Evolutionary conservation across 92 coral and sea anemone species (phyloP), one percentile per base, ranked within the genome.

Genomic region (Porites divaricata): DNA sequence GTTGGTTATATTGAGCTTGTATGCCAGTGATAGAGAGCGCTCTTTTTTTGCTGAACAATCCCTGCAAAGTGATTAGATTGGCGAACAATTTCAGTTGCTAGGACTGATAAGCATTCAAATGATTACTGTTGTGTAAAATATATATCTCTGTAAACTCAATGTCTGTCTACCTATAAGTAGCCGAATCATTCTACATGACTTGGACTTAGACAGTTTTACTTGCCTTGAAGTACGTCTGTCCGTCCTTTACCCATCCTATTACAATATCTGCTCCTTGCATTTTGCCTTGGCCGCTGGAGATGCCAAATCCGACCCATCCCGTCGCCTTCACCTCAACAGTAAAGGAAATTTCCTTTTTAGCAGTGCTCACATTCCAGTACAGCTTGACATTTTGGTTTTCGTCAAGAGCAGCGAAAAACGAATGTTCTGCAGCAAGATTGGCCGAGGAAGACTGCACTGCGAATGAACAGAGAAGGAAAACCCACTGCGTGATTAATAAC

Each of bases 231-330:
- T 63, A 89, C 1, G 81, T 63, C 41, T 86, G 77, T 4, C 90
- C 87, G 72, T 86, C 84, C 49, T 86, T 90, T 12, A 86, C 90
- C 90, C 90, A 86, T 20, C 88, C 90, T n/a, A 90, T 81, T 51
- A 90, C 88, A 66, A 90, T 70, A 70, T 90, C 93, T 24, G 90
- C 80, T 54, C 87, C 87, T 41, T 76, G 45, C 93, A 90, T 90
- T 61, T 51, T 86, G 16, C 93, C 93, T 26, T 77, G 79, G 21
- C 90, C 90, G 4, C 84, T 75, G 63, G 93, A 86, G n/a, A 90
- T 86, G 14, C 93, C 93, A 72, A 90, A 86, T 3, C 90, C 93
- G 17, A 90, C 83, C 93, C 93, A 90, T 21, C 93, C 93, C 14
- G 88, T 77, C 25, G 93, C 75, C 52, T 64, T 79, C 24, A 77